Conservation (phyloP, 2,888 invertebrate species). For the Scaptomyza parva region DNA sequence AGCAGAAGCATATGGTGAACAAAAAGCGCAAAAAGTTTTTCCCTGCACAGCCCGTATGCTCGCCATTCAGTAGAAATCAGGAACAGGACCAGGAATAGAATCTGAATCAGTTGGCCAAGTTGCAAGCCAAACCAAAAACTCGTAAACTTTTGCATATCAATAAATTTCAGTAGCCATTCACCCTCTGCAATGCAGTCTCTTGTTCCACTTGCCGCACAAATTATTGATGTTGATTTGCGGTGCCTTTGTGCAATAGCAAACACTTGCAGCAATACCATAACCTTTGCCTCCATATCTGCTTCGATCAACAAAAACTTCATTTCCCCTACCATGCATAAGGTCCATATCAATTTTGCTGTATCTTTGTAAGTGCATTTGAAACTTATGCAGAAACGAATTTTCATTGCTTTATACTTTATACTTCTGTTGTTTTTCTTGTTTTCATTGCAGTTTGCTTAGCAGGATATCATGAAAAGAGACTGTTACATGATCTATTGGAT, state of each 20-base stretch:
- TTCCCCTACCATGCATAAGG: not conserved
- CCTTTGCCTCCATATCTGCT: conserved; percentile 12
- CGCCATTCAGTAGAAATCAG: conserved; percentile 6
- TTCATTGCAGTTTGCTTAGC: conserved; percentile 86
- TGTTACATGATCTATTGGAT: conserved; percentile 95
- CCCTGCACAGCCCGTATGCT: conserved; percentile 47
- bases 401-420: conserved; percentile 14
- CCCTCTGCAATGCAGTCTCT: conserved; percentile 7
- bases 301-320: not conserved
- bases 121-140: conserved; percentile 64
- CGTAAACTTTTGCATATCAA: conserved; percentile 79
- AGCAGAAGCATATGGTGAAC: conserved; percentile 38
- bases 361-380: conserved; percentile 32
- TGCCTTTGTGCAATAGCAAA: conserved; percentile 58
- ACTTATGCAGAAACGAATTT: conserved; percentile 35
- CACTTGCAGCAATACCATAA: conserved; percentile 47
- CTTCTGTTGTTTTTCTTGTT: conserved; percentile 42
- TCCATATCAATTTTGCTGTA: conserved; percentile 17
- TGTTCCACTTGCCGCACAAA: conserved; percentile 53
- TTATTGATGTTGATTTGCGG: conserved; percentile 81
- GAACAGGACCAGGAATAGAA: conserved; percentile 19
- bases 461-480: conserved; percentile 96
- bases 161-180: conserved; percentile 63
- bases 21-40: conserved; percentile 61
- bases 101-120: conserved; percentile 55